These are phyloP conservation scores for Mastomys coucha DNA, from an alignment of 2,113 vertebrate species.

Conservation along the genomic window DNA sequence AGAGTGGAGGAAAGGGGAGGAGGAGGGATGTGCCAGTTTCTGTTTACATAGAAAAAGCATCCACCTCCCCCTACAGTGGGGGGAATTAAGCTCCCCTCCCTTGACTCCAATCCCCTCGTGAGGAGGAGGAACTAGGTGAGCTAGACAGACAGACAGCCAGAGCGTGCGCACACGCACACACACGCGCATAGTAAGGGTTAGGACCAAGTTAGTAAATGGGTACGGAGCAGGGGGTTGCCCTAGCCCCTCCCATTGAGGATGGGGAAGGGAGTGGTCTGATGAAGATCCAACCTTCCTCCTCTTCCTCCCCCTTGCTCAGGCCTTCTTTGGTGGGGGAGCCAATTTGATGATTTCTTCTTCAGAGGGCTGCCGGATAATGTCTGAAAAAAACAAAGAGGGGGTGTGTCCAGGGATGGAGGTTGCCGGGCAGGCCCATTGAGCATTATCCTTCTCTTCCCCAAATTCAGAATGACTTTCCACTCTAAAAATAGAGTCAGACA, in stretches of 20 bases:
- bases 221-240: conserved; percentile 55
- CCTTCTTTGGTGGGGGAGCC: conserved; percentile 96
- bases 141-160: conserved; percentile 77
- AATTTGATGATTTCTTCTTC: conserved; percentile 98
- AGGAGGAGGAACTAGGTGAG: conserved; percentile 74
- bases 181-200: conserved; percentile 78
- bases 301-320: conserved; percentile 86
- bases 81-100: conserved; percentile 37
- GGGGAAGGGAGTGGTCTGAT: conserved; percentile 74
- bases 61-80: conserved; percentile 48
- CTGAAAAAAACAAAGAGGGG: conserved; percentile 77
- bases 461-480: not conserved
- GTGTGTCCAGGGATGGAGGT: conserved; percentile 2
- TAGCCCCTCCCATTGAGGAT: conserved; percentile 67
- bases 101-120: conserved; percentile 66
- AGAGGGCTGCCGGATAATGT: conserved; percentile 97
- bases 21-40: conserved; percentile 51
- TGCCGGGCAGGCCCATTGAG: not conserved
- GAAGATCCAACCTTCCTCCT: conserved; percentile 81
- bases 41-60: conserved; percentile 68
- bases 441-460: not conserved
- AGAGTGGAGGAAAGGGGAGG: conserved; percentile 4
- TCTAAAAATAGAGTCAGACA: not conserved
- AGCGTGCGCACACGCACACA: conserved; percentile 79
- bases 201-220: conserved; percentile 82